Conservation (phyloP, 92 coral and sea anemone species). For the Hydrozoanthus gracilis region DNA sequence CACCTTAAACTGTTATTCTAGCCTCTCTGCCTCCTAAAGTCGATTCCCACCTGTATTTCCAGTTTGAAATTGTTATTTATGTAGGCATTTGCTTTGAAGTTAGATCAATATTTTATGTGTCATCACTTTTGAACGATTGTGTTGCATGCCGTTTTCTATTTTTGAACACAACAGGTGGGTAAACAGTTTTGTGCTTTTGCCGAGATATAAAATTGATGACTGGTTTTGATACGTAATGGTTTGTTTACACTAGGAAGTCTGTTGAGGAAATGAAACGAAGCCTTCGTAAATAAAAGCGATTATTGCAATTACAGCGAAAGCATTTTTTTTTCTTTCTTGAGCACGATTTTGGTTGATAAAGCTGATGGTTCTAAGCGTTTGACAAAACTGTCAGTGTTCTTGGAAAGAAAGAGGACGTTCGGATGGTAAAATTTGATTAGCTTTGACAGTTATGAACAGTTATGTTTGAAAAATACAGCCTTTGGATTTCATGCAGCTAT, state of each 20-base stretch:
- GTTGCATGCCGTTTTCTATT: neutral
- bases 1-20: too few species aligned
- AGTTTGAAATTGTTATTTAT: neutral
- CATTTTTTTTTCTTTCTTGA: neutral
- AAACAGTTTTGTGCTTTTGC: neutral
- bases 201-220: conserved; percentile 9
- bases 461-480: neutral
- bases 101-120: neutral
- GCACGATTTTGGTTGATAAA: too few species aligned
- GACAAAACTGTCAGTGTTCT: too few species aligned
- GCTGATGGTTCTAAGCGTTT: too few species aligned
- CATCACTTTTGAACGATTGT: neutral
- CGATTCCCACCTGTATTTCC: too few species aligned
- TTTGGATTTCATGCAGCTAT: neutral
- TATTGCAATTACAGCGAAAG: neutral
- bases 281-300: neutral
- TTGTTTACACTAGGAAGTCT: neutral
- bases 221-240: neutral
- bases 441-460: neutral
- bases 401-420: neutral
- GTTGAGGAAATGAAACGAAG: conserved; percentile 18
- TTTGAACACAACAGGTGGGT: neutral
- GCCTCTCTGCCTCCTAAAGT: too few species aligned
- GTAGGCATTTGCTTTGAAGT: neutral
- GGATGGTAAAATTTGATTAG: neutral